A percentile compares a stretch with the other conserved stretches of the same genome.
Evolutionary conservation across 2,888 invertebrate genomes (phyloP).

Genomic region (Hemistola chrysoprasaria): DNA sequence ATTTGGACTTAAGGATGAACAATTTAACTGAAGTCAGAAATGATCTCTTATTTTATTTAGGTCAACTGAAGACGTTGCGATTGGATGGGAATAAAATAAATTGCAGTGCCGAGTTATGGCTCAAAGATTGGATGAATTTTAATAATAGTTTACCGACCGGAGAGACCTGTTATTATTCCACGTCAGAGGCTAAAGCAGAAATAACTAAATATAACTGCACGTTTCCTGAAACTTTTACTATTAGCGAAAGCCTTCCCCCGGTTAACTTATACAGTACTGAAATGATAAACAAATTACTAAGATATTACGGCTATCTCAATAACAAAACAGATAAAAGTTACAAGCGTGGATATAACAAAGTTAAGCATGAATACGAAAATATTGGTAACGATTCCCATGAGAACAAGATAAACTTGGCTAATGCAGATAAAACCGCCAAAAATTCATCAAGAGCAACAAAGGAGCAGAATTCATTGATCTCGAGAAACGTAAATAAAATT

Average conservation of each 20-base stretch:
- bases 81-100: conserved; percentile 87
- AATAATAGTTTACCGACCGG: conserved; percentile 61
- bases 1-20: conserved; percentile 86
- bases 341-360: conserved; percentile 46
- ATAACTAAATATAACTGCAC: conserved; percentile 74
- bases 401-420: conserved; percentile 27
- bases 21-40: conserved; percentile 81
- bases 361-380: conserved; percentile 28
- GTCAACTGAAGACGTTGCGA: conserved; percentile 85
- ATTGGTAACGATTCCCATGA: conserved; percentile 26
- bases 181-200: conserved; percentile 66
- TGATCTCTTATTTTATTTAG: conserved; percentile 86
- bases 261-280: conserved; percentile 77
- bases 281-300: conserved; percentile 75
- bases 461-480: conserved; percentile 34
- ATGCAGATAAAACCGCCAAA: conserved; percentile 27
- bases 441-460: conserved; percentile 31
- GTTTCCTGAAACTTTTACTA: conserved; percentile 76
- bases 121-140: conserved; percentile 85
- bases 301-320: conserved; percentile 72
- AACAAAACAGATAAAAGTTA: conserved; percentile 67
- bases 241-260: conserved; percentile 74
- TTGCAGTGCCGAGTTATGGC: conserved; percentile 85
- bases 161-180: conserved; percentile 73
- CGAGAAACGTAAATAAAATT: conserved; percentile 49